Evolutionary conservation across 2,797 vertebrate genomes (phyloP), one percentile per base, ranked within the genome.

Genomic region (Protosalanx chinensis): DNA sequence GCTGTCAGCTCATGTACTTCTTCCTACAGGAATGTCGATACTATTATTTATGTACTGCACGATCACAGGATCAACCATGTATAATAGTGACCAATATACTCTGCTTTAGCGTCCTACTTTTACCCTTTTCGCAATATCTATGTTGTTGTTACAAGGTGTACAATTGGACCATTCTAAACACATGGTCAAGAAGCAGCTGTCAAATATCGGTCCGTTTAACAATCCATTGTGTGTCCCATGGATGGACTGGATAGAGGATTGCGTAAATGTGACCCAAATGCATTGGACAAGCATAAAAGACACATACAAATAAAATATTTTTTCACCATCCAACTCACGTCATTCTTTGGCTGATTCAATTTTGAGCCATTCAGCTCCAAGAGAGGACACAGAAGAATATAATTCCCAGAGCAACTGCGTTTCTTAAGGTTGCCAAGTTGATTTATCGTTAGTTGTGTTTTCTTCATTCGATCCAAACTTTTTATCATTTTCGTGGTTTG

Each of bases 221-320:
- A 46, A 46, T 46, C 41, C 71, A 68, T 67, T 18, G 63, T 16
- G 68, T 80, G 30, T 61, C 32, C 65, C 59, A 72, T 58, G 41
- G 13, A 41, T 68, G 67, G 72, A 6, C 27, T 71, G 64, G 63
- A 56, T 71, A 75, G 75, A 35, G 71, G 33, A 12, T 67, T 72
- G 68, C 67, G 76, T 4, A 3, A 69, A 51, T 73, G 72, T 79
- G 72, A 75, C 58, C 53, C 67, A 37, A 41, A 70, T 65, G 58
- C 70, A 71, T 81, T 85, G 76, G 79, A 81, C 65, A 79, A 73
- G 78, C 79, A 81, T 77, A 41, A 74, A 63, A 72, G 1, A n/a
- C 20, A 71, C 68, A 35, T 35, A 63, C 63, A 35, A 69, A 57
- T 72, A 53, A 46, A 72, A 63, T 69, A 71, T 77, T 76, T 76